Conservation (phyloP, 2,113 vertebrate genomes). For the Pterophyllum scalare region DNA sequence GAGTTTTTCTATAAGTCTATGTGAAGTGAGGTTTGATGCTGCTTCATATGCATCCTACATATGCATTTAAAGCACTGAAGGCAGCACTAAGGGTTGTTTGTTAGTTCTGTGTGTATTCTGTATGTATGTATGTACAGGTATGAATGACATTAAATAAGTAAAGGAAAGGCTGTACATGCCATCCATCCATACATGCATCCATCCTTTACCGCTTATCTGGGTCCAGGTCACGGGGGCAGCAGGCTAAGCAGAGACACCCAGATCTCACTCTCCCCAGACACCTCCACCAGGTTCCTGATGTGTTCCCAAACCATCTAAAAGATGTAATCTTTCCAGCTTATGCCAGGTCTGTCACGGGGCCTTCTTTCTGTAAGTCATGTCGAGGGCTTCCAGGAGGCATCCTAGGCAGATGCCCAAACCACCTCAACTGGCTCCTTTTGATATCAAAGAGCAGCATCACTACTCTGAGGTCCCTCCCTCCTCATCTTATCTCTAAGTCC, state of each 20-base stretch:
- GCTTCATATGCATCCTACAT: background rate
- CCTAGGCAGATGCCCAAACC: background rate
- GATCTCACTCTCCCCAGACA: no score
- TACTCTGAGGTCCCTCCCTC: background rate
- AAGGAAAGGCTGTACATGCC: background rate
- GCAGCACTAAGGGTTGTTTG: background rate
- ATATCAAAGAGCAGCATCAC: background rate
- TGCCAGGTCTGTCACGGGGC: background rate
- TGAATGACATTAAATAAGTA: background rate
- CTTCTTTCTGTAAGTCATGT: no score
- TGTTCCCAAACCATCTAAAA: background rate
- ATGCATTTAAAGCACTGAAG: background rate
- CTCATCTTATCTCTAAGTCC: background rate
- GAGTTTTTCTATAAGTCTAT: background rate
- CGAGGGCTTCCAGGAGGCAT: background rate
- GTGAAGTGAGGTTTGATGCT: background rate
- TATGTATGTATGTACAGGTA: background rate
- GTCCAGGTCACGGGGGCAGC: background rate
- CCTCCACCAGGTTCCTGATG: no score
- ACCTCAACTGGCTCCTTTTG: background rate
- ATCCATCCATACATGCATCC: background rate
- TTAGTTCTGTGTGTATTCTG: background rate
- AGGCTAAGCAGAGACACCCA: no score
- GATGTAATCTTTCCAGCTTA: background rate
- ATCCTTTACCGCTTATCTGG: background rate